Evolutionary conservation across 2,888 invertebrate genomes (phyloP), one percentile per base, ranked within the genome.

Genomic region (Brenthis ino): DNA sequence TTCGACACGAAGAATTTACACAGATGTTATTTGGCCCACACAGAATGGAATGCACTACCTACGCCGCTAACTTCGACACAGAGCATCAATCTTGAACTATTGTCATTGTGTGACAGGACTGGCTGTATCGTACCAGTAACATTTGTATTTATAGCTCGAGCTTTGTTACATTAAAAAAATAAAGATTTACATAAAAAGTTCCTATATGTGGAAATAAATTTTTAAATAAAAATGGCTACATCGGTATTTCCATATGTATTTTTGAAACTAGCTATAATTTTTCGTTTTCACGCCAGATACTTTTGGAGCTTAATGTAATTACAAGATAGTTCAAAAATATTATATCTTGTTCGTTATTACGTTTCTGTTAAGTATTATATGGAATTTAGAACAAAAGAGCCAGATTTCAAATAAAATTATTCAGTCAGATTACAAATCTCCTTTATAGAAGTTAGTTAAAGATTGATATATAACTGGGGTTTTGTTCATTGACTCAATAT

Each of bases 1-100:
- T 79, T 81, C 79, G 77, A 79, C 79, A 80, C 75, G 65, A 76
- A 76, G 77, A 77, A 88, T 86, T 83, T 83, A 79, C 79, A 78
- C 85, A 83, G 84, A 86, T 84, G 84, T 83, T 82, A 81, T 82
- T 72, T 76, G 78, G 86, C 87, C 88, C 85, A 88, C 87, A 82
- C 80, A 76, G 77, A 70, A 69, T 72, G 87, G 88, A 84, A 88
- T 87, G 85, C 78, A 75, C 86, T 81, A 79, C 89, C 88, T 88
- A 89, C 89, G 85, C 87, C 79, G 77, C 77, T 77, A 79, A 78
- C 77, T 72, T 58, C 64, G 64, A 68, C 61, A 63, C 70, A 74
- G 77, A 73, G 72, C 79, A 83, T 83, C 83, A 82, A 83, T 83
- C 83, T 80, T 65, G 8, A 73, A 67, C 76, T 76, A 78, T 79